Evolutionary conservation across 1,140 invertebrate genomes (phyloP), one percentile per base, ranked within the genome.

Genomic region (Diachasmimorpha longicaudata): DNA sequence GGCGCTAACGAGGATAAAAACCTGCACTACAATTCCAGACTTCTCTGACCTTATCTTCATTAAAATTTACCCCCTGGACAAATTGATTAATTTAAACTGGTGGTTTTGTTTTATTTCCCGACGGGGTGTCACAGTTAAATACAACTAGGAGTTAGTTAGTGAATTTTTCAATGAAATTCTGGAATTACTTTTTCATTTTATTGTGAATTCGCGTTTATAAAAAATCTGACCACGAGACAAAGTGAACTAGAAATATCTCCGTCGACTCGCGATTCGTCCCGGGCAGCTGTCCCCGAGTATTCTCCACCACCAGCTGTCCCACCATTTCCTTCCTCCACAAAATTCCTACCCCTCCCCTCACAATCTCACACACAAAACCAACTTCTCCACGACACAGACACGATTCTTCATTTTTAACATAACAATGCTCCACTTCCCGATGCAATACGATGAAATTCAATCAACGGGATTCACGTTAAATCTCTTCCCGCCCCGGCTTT

Each of bases 341-440:
- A 31, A 63, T 63, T 25, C 21, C 21, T 13, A 31, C 48, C 58
- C 58, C 58, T 4, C 9, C 11, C 21, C 21, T 2, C 13, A 25
- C 16, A 10, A 31, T 19, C 23, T 25, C 58, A 79, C 9, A 82
- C 79, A 76, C 76, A 80, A 80, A 63, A 81, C 80, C 76, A 74
- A 76, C 74, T 81, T 81, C 79, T 82, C 78, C 78, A 70, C 46
- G 48, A 68, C 31, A 67, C 66, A 48, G 72, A 75, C 74, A 78
- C 74, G 74, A 42, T 78, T 78, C 74, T 78, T 73, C 74, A 70
- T 58, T 6, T 66, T 78, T 78, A 78, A 70, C 74, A 78, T 76
- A 78, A 78, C 74, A 78, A 78, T 78, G 74, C 71, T 76, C 77
- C 48, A 78, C 74, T 78, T 78, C 67, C 74, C 37, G 74, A 72